Evolutionary conservation across 2,888 invertebrate genomes (phyloP).

Genomic region (Pristionchus fissidentatus): DNA sequence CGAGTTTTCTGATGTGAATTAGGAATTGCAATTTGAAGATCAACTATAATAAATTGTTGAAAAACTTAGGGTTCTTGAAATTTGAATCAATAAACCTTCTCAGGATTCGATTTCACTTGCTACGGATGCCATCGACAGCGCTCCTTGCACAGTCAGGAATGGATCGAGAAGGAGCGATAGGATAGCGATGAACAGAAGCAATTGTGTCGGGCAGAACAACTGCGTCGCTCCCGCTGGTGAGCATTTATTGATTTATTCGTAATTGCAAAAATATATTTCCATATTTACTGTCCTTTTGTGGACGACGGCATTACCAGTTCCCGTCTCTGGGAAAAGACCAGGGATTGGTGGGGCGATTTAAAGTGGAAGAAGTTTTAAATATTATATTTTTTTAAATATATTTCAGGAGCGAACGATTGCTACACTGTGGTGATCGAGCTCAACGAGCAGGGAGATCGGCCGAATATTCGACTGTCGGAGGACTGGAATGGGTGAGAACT

Average conservation of each 20-base stretch:
- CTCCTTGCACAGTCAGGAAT: neutral
- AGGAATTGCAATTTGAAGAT: no score
- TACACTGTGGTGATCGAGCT: constrained; percentile 73
- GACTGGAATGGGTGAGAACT: constrained; percentile 29
- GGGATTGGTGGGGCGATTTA: neutral
- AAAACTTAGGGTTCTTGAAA: no score
- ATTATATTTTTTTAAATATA: neutral
- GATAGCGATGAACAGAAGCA: neutral
- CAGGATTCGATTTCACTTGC: constrained; percentile 38
- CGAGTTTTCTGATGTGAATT: no score
- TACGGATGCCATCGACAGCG: constrained; percentile 19
- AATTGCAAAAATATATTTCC: neutral
- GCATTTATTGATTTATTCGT: neutral
- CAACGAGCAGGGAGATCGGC: constrained; percentile 70
- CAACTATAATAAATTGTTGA: no score
- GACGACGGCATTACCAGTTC: no score
- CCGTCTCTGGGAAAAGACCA: neutral
- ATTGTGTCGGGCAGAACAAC: constrained; percentile 20
- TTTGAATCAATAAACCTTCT: no score
- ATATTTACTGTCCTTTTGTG: no score
- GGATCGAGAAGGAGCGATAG: constrained; percentile 28
- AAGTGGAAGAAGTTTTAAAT: neutral
- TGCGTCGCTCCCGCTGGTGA: constrained; percentile 4
- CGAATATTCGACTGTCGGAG: constrained; percentile 68
- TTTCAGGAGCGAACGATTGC: neutral